Conservation (phyloP, 2,113 vertebrate species). For the Mustelus asterias region DNA sequence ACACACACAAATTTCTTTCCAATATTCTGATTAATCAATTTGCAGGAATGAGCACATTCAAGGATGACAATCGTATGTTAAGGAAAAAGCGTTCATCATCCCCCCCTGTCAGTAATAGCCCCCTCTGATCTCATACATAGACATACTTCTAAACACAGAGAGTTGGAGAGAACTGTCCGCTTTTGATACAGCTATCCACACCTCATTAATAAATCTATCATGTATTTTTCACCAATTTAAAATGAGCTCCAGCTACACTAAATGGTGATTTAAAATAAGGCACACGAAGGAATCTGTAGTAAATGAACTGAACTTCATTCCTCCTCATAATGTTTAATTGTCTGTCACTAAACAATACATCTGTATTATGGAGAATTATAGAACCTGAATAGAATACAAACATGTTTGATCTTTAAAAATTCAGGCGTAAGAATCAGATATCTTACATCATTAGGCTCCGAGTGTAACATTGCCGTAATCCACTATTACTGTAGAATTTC, state of each 20-base stretch:
- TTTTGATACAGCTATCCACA: constrained; percentile 27
- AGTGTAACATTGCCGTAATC: neutral
- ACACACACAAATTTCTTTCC: constrained; percentile 46
- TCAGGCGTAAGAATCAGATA: constrained; percentile 2
- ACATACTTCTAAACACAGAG: neutral
- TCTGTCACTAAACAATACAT: constrained; percentile 45
- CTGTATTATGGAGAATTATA: constrained; percentile 22
- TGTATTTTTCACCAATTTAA: constrained; percentile 35
- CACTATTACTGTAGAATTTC: neutral
- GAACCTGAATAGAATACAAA: constrained; percentile 20
- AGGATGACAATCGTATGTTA: neutral
- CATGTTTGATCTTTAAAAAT: constrained; percentile 24
- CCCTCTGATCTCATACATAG: neutral
- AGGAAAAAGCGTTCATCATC: neutral
- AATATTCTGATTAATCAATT: constrained; percentile 54
- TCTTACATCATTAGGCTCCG: neutral
- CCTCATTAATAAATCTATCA: constrained; percentile 35
- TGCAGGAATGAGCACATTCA: constrained; percentile 47
- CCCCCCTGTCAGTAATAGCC: neutral
- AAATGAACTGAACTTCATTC: constrained; percentile 39
- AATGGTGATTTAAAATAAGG: constrained; percentile 36
- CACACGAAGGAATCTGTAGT: constrained; percentile 36
- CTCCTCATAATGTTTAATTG: constrained; percentile 45
- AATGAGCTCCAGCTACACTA: constrained; percentile 24
- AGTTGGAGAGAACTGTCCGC: neutral